A percentile compares a stretch with the other conserved stretches of the same genome.
Conservation (phyloP, 2,888 invertebrate species). For the Notodonta dromedarius region DNA sequence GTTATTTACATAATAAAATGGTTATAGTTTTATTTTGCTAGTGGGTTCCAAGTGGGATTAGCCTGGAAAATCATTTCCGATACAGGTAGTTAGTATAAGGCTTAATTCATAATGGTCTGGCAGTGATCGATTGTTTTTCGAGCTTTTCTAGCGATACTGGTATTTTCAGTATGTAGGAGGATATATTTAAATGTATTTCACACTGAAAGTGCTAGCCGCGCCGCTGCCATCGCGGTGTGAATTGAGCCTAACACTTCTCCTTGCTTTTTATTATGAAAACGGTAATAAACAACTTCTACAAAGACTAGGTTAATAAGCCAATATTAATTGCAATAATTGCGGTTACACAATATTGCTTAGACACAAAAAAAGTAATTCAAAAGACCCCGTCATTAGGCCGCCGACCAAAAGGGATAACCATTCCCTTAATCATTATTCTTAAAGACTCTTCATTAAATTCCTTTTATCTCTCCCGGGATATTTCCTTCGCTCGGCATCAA, state of each 20-base stretch:
- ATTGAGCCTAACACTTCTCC: neutral
- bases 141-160: too few species aligned
- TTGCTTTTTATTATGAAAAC: too few species aligned
- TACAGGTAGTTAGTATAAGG: too few species aligned
- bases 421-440: slow-evolving; percentile 84
- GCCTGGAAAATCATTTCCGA: neutral
- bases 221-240: too few species aligned
- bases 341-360: slow-evolving; percentile 68
- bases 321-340: slow-evolving; percentile 66
- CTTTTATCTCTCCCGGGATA: slow-evolving; percentile 83
- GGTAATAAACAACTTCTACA: too few species aligned
- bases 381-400: slow-evolving; percentile 78
- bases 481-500: slow-evolving; percentile 82
- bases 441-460: slow-evolving; percentile 84
- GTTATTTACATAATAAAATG: neutral
- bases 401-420: slow-evolving; percentile 82
- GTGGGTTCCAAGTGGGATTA: neutral
- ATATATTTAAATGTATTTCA: too few species aligned
- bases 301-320: too few species aligned
- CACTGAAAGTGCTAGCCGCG: too few species aligned
- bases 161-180: too few species aligned
- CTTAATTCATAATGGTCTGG: too few species aligned
- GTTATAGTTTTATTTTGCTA: neutral
- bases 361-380: slow-evolving; percentile 76
- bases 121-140: too few species aligned